A percentile compares a stretch with the other conserved stretches of the same genome.
Conservation (phyloP, 2,113 vertebrate genomes). For the Dromaius novaehollandiae region DNA sequence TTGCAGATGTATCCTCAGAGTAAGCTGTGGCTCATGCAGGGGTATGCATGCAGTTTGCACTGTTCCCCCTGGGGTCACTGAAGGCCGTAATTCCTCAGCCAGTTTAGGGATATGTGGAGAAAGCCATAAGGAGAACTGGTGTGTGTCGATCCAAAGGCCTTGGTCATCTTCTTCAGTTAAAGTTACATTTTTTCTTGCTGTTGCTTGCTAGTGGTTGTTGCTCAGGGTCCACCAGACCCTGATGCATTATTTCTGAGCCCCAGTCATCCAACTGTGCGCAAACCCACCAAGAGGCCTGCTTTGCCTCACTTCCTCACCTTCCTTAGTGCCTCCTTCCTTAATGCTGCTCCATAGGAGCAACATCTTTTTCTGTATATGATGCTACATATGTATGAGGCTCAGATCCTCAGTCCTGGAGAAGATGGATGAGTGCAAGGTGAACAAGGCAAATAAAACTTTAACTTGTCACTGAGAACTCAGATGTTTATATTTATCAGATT, state of each 20-base stretch:
- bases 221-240: not conserved
- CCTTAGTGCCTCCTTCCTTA: not conserved
- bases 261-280: not conserved
- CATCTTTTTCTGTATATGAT: not conserved
- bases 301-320: not conserved
- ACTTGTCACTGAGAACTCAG: not conserved
- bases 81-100: not conserved
- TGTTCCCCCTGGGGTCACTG: not conserved
- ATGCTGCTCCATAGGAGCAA: no score
- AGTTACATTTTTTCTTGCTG: not conserved
- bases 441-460: not conserved
- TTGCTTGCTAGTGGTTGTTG: not conserved
- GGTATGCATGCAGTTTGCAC: not conserved
- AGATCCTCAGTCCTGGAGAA: not conserved
- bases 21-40: no score
- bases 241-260: not conserved
- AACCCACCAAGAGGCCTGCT: not conserved
- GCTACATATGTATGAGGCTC: not conserved
- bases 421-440: not conserved
- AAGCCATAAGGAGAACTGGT: not conserved
- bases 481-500: no score
- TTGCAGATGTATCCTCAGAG: not conserved
- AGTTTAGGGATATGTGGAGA: not conserved
- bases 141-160: not conserved
- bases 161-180: not conserved